These are phyloP conservation scores for Helicoverpa zea DNA, from an alignment of 1,140 invertebrate species.

Conservation along the genomic window DNA sequence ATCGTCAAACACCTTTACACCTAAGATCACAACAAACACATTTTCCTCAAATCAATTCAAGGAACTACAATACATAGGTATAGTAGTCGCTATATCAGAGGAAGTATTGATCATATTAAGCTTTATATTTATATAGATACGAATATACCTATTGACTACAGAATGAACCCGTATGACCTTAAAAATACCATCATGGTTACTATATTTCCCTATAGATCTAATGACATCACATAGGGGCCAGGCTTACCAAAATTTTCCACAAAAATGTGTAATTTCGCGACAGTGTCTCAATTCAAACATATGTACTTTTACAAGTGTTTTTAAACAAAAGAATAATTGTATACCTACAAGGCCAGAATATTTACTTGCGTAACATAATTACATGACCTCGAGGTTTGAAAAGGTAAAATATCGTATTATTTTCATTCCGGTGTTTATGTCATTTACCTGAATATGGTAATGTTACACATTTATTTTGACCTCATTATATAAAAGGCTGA, in stretches of 20 bases:
- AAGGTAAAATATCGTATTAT: too few relatives aligned
- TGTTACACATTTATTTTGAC: too few relatives aligned
- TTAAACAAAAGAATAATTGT: slow-evolving; percentile 13
- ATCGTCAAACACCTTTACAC: too few relatives aligned
- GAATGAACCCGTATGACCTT: neutral
- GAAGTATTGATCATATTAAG: too few relatives aligned
- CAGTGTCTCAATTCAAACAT: too few relatives aligned
- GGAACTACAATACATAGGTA: neutral
- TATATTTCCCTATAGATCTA: neutral
- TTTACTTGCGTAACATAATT: neutral
- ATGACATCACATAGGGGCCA: neutral
- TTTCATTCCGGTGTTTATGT: too few relatives aligned
- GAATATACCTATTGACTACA: too few relatives aligned
- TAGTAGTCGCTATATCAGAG: too few relatives aligned
- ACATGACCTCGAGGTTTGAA: neutral
- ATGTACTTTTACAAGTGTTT: slow-evolving; percentile 11
- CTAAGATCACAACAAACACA: neutral
- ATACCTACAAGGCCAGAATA: neutral
- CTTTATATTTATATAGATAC: too few relatives aligned
- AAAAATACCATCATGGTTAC: too few relatives aligned
- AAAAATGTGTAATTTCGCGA: neutral
- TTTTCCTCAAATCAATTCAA: neutral
- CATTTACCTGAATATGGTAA: too few relatives aligned
- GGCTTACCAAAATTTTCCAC: slow-evolving; percentile 2
- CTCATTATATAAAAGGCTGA: neutral